Evolutionary conservation across 1,140 invertebrate genomes (phyloP).

Genomic region (Philopotamus ludificatus): DNA sequence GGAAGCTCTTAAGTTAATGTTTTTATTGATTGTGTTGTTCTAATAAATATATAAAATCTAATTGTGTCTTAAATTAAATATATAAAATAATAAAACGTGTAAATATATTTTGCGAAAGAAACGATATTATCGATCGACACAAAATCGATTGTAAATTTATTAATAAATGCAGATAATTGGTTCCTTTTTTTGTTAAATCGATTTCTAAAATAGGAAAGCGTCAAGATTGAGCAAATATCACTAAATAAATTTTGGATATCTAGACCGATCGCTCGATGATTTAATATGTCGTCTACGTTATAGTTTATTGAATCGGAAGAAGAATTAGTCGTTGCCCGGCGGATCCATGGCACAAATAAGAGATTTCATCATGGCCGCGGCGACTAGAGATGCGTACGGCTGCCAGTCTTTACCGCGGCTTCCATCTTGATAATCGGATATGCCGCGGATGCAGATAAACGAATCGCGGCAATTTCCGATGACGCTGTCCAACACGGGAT

Average conservation of each 20-base stretch:
- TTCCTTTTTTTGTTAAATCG: background rate
- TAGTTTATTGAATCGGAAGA: background rate
- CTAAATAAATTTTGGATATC: too few relatives aligned
- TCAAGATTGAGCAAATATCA: background rate
- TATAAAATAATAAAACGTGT: background rate
- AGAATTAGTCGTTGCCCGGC: constrained; percentile 66
- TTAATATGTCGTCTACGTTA: too few relatives aligned
- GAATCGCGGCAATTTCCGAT: constrained; percentile 93
- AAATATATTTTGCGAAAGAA: background rate
- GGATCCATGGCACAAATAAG: constrained; percentile 83
- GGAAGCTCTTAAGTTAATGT: too few relatives aligned
- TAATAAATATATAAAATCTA: background rate
- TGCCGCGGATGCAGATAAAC: constrained; percentile 81
- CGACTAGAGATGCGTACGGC: constrained; percentile 85
- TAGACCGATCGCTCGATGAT: too few relatives aligned
- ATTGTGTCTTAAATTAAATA: background rate
- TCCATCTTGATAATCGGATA: constrained; percentile 96
- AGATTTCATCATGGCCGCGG: constrained; percentile 89
- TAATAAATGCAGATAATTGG: background rate
- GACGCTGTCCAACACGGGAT: constrained; percentile 92
- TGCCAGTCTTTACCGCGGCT: constrained; percentile 92
- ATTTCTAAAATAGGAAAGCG: background rate
- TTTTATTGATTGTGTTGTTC: background rate
- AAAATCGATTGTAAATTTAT: background rate
- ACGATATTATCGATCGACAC: background rate